Base-by-base conservation (phyloP, 2,113 vertebrate species). In the Stegostoma tigrinum region DNA sequence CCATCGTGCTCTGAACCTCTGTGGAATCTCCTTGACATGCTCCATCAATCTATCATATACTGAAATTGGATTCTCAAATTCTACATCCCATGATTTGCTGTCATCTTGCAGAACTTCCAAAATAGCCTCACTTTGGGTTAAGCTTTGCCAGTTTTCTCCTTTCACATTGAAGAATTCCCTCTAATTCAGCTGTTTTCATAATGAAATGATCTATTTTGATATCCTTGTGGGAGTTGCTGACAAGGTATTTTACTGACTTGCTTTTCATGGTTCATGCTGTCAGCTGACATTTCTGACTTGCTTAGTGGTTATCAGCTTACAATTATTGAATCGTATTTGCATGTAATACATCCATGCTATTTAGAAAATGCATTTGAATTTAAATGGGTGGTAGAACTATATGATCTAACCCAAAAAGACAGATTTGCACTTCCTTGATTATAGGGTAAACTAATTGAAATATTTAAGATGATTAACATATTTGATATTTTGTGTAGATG, bases 21-120 rank as follows among this genome's bases (percentile, higher is more conserved):
- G 42, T 42, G 67, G 94, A 72, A 95, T 95, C 45, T 70, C 94
- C 45, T 70, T 24, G 8, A 52, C 10, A 0, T 48, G 66, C 67
- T 5, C 24, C 94, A 95, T 95, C 94, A 95, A 95, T 72, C 94
- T 95, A 45, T 52, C 94, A 30, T 95, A 52, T 72, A 17, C 67
- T 95, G 23, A 27, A 45, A 68, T 68, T 45, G 38, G 38, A 72
- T 67, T 24, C 66, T 70, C 66, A 94, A n/a, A 17, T 68, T 34
- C 66, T 94, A 21, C 93, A 70, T 94, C n/a, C 93, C 23, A 4
- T 27, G 93, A 70, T 95, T 21, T 93, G n/a, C n/a, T 66, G 89
- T 38, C 89, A 67, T 89, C 48, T 34, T n/a, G 42, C 17, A 86
- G 42, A 86, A 86, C 38, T 48, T 86, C 21, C 85, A 45, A 48